Evolutionary conservation across 2,113 vertebrate genomes (phyloP), one percentile per base, ranked within the genome.

Genomic region (Amphilophus citrinellus): DNA sequence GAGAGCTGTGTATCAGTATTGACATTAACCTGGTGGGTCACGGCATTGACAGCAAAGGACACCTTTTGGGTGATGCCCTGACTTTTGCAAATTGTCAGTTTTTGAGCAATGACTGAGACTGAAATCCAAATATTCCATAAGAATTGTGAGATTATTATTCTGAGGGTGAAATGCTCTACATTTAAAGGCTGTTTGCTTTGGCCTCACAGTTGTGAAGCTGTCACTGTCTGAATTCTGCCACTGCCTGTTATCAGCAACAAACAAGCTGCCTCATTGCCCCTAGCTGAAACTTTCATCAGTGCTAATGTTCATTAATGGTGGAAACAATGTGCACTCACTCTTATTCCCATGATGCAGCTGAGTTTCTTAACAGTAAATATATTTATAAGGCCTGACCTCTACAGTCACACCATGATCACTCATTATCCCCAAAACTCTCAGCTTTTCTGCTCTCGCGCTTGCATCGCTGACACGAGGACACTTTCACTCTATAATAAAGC

Each of bases 401-500:
- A 7, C 56, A n/a, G 37, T 22, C 44, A 60, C 71, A 3, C 47
- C 15, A 59, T 3, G 53, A 79, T 80, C 63, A 3, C 77, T 88
- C 73, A 61, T 88, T 76, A 84, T 75, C 66, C 62, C 22, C 13
- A 4, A 68, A 56, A 44, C 80, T 11, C 53, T 9, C 18, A 9
- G 76, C 79, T 59, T 30, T 8, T 71, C 59, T 58, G 1, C 47
- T 42, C 61, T 27, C 11, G 7, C 56, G 5, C 80, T 60, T 14
- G 35, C 39, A 1, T 22, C 47, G 1, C 71, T 24, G 59, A 71
- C 82, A 84, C 7, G 7, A 68, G 66, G 89, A 90, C 84, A 78
- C 89, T 89, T 90, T 77, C 84, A 30, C 82, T 81, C 86, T 82
- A 61, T 87, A 85, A 91, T 89, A 88, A 89, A 91, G 86, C 88